Evolutionary conservation across 2,888 invertebrate genomes (phyloP), one percentile per base, ranked within the genome.

Genomic region (Kryphioiulus occultus): DNA sequence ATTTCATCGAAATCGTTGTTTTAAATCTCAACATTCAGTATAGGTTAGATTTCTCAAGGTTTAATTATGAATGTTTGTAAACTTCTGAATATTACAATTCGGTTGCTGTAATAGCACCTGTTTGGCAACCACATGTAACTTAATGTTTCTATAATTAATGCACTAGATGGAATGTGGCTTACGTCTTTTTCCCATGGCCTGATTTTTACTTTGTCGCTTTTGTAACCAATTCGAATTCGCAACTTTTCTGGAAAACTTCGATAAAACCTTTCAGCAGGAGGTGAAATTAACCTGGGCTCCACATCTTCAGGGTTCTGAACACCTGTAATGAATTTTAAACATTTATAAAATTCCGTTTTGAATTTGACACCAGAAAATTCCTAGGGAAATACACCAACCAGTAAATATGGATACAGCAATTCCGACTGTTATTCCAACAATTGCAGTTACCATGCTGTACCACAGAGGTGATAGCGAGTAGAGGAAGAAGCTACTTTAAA

Each of bases 381-480:
- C n/a, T n/a, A n/a, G n/a, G n/a, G n/a, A n/a, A n/a, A n/a, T n/a
- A n/a, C n/a, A n/a, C n/a, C n/a, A n/a, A 68, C 86, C 86, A 32
- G 78, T 78, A 10, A 32, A 4, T 17, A 86, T 12, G 22, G 86
- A 86, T 12, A 78, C 39, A 3, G 26, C 78, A n/a, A 86, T 32
- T 2, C 86, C 86, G 12, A 86, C 68, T 19, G 32, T 68, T 9
- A 86, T 3, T 86, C 86, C 86, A 7, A 86, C n/a, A 10, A 35
- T 10, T 4, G 59, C 12, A 19, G 86, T 68, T 19, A 86, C 9
- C 4, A 68, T 1, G 19, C 35, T 15, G 26, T 86, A 86, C 86
- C 86, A 86, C 0, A 86, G 17, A 5, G 86, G 86, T 19, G 86
- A 86, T 12, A 86, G 12, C 19, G 78, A 78, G 78, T 86, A 86